Evolutionary conservation across 2,113 vertebrate species (phyloP).

Genomic region (Trichechus manatus): DNA sequence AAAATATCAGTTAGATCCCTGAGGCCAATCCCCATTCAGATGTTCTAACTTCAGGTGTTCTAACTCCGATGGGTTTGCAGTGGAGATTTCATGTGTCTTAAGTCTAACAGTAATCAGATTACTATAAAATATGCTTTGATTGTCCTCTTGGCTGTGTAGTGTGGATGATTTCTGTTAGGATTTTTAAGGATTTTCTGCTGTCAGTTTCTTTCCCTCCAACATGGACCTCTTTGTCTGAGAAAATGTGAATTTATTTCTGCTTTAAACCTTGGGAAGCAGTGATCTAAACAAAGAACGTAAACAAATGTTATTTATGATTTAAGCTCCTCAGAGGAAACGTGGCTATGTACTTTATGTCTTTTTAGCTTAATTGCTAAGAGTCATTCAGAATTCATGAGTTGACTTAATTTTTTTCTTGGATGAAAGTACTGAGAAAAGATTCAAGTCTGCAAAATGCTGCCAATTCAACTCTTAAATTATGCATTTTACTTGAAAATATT

Average conservation of each 20-base stretch:
- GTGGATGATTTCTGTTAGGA: neutral
- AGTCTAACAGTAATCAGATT: neutral
- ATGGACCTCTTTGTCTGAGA: slow-evolving; percentile 6
- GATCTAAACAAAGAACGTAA: neutral
- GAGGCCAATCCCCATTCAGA: neutral
- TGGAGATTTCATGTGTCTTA: neutral
- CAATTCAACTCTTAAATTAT: slow-evolving; percentile 85
- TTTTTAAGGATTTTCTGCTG: slow-evolving; percentile 5
- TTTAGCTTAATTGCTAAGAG: slow-evolving; percentile 72
- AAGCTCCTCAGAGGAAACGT: slow-evolving; percentile 36
- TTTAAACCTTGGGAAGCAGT: slow-evolving; percentile 42
- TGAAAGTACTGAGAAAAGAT: slow-evolving; percentile 70
- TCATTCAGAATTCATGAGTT: slow-evolving; percentile 79
- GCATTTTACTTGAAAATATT: slow-evolving; percentile 85
- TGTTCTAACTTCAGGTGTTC: neutral
- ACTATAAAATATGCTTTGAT: neutral
- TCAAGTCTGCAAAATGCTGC: slow-evolving; percentile 75
- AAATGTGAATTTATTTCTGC: slow-evolving; percentile 7
- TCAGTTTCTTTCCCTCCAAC: neutral
- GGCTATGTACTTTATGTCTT: slow-evolving; percentile 39
- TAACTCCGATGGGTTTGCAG: neutral
- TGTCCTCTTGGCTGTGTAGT: neutral
- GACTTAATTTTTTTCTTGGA: slow-evolving; percentile 71
- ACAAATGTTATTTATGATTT: slow-evolving; percentile 60
- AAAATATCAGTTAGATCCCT: neutral